A percentile compares a stretch with the other conserved stretches of the same genome.
phyloP scores from a whole-genome alignment of 1,140 invertebrate species.

The Aricia agestis region DNA sequence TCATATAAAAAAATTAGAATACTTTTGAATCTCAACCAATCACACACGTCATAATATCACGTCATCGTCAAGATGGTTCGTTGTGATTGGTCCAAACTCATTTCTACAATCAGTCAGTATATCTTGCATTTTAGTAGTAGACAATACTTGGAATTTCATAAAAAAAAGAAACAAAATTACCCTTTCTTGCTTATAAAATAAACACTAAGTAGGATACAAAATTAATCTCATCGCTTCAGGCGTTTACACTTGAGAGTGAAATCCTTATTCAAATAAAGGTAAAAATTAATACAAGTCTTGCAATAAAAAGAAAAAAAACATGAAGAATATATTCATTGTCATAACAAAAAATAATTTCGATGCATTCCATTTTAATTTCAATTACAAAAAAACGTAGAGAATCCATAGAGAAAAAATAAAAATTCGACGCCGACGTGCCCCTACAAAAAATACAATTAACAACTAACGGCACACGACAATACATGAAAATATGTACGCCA shows the following conservation, averaged over 20 bases:
- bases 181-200: background rate
- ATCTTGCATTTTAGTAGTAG: too few relatives aligned
- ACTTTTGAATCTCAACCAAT: background rate
- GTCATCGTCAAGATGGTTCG: background rate
- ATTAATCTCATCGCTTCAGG: background rate
- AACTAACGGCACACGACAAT: slow-evolving; percentile 45
- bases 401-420: slow-evolving; percentile 33
- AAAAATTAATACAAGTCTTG: too few relatives aligned
- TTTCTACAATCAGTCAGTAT: background rate
- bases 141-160: background rate
- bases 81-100: background rate
- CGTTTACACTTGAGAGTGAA: background rate
- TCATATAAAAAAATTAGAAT: slow-evolving; percentile 30
- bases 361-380: too few relatives aligned
- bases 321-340: too few relatives aligned
- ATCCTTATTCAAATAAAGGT: background rate
- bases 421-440: slow-evolving; percentile 2
- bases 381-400: background rate
- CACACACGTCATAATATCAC: background rate
- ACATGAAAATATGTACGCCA: slow-evolving; percentile 74
- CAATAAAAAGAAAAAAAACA: too few relatives aligned
- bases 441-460: slow-evolving; percentile 42
- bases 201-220: background rate
- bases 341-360: too few relatives aligned
- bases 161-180: background rate